phyloP scores from a whole-genome alignment of 1,140 invertebrate genomes.

The Homalodisca vitripennis region DNA sequence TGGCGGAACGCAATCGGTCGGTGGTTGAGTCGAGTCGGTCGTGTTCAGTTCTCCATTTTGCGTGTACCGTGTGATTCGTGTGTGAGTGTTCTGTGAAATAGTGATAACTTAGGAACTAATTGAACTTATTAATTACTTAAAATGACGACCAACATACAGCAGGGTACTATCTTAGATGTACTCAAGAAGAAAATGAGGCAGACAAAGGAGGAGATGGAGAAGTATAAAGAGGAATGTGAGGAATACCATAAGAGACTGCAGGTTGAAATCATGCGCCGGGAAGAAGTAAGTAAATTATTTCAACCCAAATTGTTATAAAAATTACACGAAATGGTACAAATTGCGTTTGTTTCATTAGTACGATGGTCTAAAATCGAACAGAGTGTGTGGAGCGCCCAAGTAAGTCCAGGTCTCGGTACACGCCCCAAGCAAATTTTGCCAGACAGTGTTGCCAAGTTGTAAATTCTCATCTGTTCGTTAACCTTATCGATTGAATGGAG shows the following conservation, averaged over 20 bases:
- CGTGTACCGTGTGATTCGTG: constrained; percentile 12
- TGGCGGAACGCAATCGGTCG: constrained; percentile 12
- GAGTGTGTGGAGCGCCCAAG: no score
- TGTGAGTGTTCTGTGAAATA: constrained; percentile 21
- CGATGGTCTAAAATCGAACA: no score
- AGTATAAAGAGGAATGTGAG: constrained; percentile 94
- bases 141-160: constrained; percentile 84
- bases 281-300: constrained; percentile 99
- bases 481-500: constrained; percentile 27
- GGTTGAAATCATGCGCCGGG: constrained; percentile 85
- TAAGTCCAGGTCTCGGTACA: neutral
- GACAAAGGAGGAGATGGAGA: constrained; percentile 97
- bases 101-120: no score
- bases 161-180: constrained; percentile 88
- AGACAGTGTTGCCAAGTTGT: constrained; percentile 27
- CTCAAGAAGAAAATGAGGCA: constrained; percentile 99
- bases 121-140: no score
- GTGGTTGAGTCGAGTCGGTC: constrained; percentile 1
- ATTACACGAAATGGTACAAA: no score
- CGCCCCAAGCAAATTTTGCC: constrained; percentile 23
- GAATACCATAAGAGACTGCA: constrained; percentile 88
- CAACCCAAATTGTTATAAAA: no score
- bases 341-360: no score
- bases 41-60: constrained; percentile 28
- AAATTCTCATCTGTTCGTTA: constrained; percentile 20